phyloP scores from a whole-genome alignment of 2,113 vertebrate species.

The Scartelaos histophorus region DNA sequence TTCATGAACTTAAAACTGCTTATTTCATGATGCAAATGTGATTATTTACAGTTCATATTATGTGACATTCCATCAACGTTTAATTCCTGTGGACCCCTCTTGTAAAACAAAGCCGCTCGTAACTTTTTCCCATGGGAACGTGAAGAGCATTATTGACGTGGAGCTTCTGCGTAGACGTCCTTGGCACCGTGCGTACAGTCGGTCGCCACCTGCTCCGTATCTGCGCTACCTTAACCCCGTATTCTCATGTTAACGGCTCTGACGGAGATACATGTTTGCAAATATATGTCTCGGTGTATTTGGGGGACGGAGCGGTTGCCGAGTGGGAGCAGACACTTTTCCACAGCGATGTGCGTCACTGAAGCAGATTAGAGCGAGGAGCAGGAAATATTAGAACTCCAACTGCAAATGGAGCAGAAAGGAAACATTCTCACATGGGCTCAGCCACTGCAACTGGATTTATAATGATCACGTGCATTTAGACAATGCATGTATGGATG shows the following conservation, averaged over 20 bases:
- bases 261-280: conserved; percentile 7
- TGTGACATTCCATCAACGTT: not conserved
- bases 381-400: not conserved
- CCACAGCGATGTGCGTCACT: conserved; percentile 27
- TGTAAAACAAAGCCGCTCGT: not conserved
- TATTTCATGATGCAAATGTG: too few species aligned
- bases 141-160: conserved; percentile 22
- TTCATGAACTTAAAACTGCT: too few species aligned
- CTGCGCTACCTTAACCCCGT: not conserved
- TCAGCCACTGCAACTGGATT: too few species aligned
- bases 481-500: too few species aligned
- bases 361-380: conserved; percentile 21
- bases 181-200: conserved; percentile 38
- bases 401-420: not conserved
- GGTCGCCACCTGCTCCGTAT: conserved; percentile 17
- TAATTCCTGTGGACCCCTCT: not conserved
- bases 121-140: not conserved
- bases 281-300: not conserved
- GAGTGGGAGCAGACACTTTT: conserved; percentile 14
- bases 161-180: conserved; percentile 28
- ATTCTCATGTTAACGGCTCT: not conserved
- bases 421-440: not conserved
- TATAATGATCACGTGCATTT: too few species aligned
- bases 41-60: too few species aligned
- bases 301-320: conserved; percentile 18